These are phyloP conservation scores for Xiphorhynchus elegans DNA, from an alignment of 2,113 vertebrate genomes.

Conservation along the genomic window DNA sequence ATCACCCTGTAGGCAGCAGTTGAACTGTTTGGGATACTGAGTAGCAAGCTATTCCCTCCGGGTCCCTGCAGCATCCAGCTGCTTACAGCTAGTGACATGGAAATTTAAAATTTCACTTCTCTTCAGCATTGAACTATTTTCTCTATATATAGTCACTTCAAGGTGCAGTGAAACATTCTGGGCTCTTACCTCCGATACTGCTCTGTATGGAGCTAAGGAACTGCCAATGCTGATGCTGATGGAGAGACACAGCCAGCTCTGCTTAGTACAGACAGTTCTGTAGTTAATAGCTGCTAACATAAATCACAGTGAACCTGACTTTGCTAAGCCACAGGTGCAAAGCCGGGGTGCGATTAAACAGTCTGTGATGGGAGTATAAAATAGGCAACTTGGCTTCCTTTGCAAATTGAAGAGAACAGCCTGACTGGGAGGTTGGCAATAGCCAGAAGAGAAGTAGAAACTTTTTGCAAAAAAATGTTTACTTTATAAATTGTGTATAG, in stretches of 20 bases:
- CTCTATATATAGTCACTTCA: not conserved
- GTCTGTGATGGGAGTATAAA: not conserved
- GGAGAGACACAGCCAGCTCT: not conserved
- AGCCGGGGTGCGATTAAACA: not conserved
- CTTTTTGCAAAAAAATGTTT: not conserved
- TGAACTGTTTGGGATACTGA: accelerated
- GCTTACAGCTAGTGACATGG: accelerated
- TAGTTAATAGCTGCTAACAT: not conserved
- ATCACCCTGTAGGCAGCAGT: not conserved
- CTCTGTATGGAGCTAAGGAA: not conserved
- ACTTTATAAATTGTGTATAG: slow-evolving; percentile 46
- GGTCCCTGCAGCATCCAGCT: not conserved
- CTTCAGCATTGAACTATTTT: not conserved
- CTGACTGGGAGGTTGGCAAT: not conserved
- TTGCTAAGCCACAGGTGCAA: not conserved
- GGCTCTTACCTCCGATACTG: accelerated
- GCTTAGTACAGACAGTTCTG: not conserved
- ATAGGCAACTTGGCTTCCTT: not conserved
- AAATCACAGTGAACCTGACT: not conserved
- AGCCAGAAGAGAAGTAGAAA: not conserved
- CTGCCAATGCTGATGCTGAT: not conserved
- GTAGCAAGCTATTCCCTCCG: not conserved
- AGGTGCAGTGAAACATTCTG: not conserved
- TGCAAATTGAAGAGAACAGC: not conserved
- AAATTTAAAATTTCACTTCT: not conserved